These are phyloP conservation scores for Drosophila lacteicornis DNA, from an alignment of 1,140 invertebrate species.

Conservation along the genomic window DNA sequence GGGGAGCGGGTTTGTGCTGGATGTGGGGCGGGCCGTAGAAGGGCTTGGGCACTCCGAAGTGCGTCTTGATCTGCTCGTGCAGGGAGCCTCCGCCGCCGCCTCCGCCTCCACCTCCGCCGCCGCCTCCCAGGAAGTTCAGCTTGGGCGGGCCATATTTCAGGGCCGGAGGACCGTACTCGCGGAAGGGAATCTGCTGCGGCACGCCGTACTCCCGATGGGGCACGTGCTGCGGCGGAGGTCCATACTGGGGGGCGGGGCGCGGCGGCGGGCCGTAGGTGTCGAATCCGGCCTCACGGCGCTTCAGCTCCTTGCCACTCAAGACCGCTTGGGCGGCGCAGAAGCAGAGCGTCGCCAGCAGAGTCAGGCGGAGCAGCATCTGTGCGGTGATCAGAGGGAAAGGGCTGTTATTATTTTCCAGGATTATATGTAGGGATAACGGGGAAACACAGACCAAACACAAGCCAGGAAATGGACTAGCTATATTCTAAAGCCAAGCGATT, in stretches of 20 bases:
- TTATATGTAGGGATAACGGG: too few species aligned
- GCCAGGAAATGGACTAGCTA: too few species aligned
- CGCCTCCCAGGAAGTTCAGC: slow-evolving; percentile 77
- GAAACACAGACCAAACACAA: too few species aligned
- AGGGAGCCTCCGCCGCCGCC: slow-evolving; percentile 40
- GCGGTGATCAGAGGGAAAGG: too few species aligned
- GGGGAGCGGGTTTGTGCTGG: slow-evolving; percentile 67
- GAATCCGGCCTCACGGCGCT: slow-evolving; percentile 62
- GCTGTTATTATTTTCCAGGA: too few species aligned
- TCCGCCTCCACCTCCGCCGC: slow-evolving; percentile 68
- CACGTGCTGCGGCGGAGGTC: slow-evolving; percentile 83
- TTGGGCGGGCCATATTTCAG: slow-evolving; percentile 79
- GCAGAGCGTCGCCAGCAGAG: slow-evolving; percentile 43
- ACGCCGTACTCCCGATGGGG: slow-evolving; percentile 84
- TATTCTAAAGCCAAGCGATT: too few species aligned
- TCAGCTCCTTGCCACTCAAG: slow-evolving; percentile 60
- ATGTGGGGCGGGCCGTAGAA: slow-evolving; percentile 85
- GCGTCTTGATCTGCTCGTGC: slow-evolving; percentile 79
- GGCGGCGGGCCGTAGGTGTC: slow-evolving; percentile 66
- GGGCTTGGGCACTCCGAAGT: slow-evolving; percentile 83
- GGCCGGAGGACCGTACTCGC: slow-evolving; percentile 75
- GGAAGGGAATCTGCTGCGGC: slow-evolving; percentile 78
- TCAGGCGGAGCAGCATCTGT: slow-evolving; percentile 59
- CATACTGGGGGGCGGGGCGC: slow-evolving; percentile 82
- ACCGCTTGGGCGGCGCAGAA: slow-evolving; percentile 62